Base-by-base conservation (phyloP, 1,140 invertebrate species). In the Drosophila novamexicana region DNA sequence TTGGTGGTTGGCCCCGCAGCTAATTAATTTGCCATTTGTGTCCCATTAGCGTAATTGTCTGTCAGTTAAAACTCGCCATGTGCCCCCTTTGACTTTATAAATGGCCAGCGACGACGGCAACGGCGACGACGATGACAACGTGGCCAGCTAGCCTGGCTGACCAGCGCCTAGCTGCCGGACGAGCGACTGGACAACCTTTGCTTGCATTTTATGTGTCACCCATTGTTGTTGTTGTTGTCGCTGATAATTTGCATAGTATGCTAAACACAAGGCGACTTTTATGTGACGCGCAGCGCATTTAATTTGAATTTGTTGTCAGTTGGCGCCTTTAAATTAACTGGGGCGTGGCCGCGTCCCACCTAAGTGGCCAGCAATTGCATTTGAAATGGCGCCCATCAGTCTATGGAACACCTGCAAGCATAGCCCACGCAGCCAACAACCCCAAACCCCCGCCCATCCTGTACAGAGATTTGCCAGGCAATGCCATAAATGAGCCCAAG, bases 1-100 rank as follows among this genome's bases (percentile, higher is more conserved):
- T 57, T 49, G 45, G 18, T 62, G 70, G 57, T 73, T 68, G 63
- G 56, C 81, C 74, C 81, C 58, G 70, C 8, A 77, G 80, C 86
- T 90, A 90, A 90, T 90, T 90, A 90, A 90, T 90, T 90, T 90
- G 86, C 86, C 86, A 90, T 85, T 80, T 89, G 86, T 90, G 86
- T 90, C 86, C 86, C 86, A 90, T 90, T 90, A 90, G 79, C 59
- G 86, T 90, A 90, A 90, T 90, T 90, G 86, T 86, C 79, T 90
- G 86, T 90, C 80, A 83, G 78, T 80, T 77, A 80, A 77, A 77
- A 72, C 77, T 77, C 63, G 77, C 76, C 70, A 70, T 68, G 69
- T 79, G 71, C 77, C 82, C 82, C 84, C 82, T 86, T 86, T 86
- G 82, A 88, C 82, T 83, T 83, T 63, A 69, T 64, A 58, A 71